Evolutionary conservation across 1,140 invertebrate species (phyloP).

Genomic region (Diabrotica undecimpunctata): DNA sequence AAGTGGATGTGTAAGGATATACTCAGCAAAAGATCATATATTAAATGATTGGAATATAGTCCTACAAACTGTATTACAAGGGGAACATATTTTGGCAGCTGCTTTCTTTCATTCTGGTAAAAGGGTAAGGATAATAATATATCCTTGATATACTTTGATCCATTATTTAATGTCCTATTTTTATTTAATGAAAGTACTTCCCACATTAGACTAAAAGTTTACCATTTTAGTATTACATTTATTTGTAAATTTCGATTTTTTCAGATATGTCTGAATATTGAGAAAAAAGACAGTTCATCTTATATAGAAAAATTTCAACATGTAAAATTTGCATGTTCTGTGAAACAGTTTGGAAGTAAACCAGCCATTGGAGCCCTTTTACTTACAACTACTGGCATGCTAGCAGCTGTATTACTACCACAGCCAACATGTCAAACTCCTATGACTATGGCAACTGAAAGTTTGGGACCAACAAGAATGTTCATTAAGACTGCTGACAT

Average conservation of each 20-base stretch:
- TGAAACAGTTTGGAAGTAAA: slow-evolving; percentile 81
- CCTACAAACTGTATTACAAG: slow-evolving; percentile 52
- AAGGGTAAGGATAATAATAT: slow-evolving; percentile 50
- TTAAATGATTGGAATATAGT: slow-evolving; percentile 72
- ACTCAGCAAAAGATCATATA: slow-evolving; percentile 71
- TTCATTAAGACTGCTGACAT: slow-evolving; percentile 73
- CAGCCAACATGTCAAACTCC: slow-evolving; percentile 40
- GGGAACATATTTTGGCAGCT: slow-evolving; percentile 76
- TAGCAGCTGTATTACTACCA: slow-evolving; percentile 65
- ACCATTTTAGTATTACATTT: too few relatives aligned
- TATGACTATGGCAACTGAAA: slow-evolving; percentile 58
- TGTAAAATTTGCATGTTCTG: slow-evolving; percentile 70
- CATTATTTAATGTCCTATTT: neutral
- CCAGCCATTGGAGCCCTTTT: slow-evolving; percentile 77
- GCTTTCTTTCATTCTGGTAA: slow-evolving; percentile 84
- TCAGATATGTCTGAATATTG: slow-evolving; percentile 58
- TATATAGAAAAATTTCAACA: slow-evolving; percentile 85
- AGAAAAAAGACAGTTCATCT: slow-evolving; percentile 75
- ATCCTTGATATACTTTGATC: neutral
- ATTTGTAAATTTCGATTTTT: slow-evolving; percentile 26
- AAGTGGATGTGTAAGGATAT: slow-evolving; percentile 72
- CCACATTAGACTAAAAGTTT: too few relatives aligned
- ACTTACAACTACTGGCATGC: slow-evolving; percentile 79
- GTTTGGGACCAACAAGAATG: slow-evolving; percentile 68
- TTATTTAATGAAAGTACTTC: too few relatives aligned